Evolutionary conservation across 1,140 invertebrate species (phyloP).

Genomic region (Drosophila littoralis): DNA sequence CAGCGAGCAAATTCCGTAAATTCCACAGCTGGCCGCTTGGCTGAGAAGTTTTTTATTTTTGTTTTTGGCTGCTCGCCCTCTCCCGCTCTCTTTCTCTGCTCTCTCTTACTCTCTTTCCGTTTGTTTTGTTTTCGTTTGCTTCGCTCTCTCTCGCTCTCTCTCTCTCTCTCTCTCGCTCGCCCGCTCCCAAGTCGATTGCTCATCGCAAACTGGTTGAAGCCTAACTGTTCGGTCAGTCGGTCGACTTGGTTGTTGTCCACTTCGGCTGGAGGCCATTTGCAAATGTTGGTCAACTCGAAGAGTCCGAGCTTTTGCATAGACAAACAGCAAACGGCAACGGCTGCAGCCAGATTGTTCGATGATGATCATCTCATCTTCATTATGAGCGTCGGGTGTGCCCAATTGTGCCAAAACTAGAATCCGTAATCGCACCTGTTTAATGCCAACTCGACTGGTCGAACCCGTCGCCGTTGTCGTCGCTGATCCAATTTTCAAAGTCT

Average conservation of each 20-base stretch:
- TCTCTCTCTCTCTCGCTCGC: neutral
- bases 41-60: conserved; percentile 14
- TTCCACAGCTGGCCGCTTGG: conserved; percentile 51
- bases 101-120: conserved; percentile 11
- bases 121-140: conserved; percentile 61
- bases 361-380: conserved; percentile 41
- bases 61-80: neutral
- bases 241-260: conserved; percentile 42
- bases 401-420: conserved; percentile 55
- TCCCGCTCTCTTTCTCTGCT: neutral
- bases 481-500: conserved; percentile 39
- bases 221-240: conserved; percentile 56
- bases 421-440: conserved; percentile 33
- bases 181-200: conserved; percentile 1
- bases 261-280: conserved; percentile 27
- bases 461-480: conserved; percentile 14
- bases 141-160: conserved; percentile 3
- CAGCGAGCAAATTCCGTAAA: conserved; percentile 42
- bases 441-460: conserved; percentile 29
- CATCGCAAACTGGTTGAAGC: conserved; percentile 61
- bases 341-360: conserved; percentile 20
- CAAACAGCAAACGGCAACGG: conserved; percentile 23
- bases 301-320: conserved; percentile 55
- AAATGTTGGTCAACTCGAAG: conserved; percentile 73
- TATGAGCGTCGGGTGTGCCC: conserved; percentile 57